phyloP scores from a whole-genome alignment of 1,140 invertebrate species.

The Aleiodes sp. region DNA sequence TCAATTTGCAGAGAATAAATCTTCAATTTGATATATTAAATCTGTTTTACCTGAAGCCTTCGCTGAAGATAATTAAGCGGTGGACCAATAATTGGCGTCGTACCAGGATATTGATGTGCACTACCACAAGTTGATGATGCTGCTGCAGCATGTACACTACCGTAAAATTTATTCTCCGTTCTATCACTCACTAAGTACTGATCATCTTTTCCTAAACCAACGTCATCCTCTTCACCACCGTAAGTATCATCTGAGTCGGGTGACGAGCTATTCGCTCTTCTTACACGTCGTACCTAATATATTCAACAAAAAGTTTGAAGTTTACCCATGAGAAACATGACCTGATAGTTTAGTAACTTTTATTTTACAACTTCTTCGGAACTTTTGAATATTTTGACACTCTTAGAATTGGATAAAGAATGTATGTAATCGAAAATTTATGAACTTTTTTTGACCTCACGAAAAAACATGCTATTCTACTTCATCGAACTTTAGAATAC shows the following conservation, averaged over 20 bases:
- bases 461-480: not conserved
- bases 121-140: conserved; percentile 58
- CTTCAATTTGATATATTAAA: not conserved
- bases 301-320: no score
- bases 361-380: not conserved
- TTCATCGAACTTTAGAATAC: not conserved
- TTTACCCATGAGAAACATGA: not conserved
- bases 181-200: conserved; percentile 86
- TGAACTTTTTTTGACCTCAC: not conserved
- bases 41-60: conserved; percentile 53
- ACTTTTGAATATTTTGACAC: no score
- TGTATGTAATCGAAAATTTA: no score
- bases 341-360: not conserved
- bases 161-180: conserved; percentile 88
- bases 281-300: conserved; percentile 75
- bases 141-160: conserved; percentile 65
- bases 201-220: conserved; percentile 78
- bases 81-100: conserved; percentile 61
- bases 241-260: conserved; percentile 86
- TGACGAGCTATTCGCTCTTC: conserved; percentile 76
- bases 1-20: not conserved
- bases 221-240: conserved; percentile 81
- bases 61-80: conserved; percentile 61
- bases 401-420: no score
- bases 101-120: conserved; percentile 60